phyloP scores from a whole-genome alignment of 2,888 invertebrate species.

The Sesamia inferens region DNA sequence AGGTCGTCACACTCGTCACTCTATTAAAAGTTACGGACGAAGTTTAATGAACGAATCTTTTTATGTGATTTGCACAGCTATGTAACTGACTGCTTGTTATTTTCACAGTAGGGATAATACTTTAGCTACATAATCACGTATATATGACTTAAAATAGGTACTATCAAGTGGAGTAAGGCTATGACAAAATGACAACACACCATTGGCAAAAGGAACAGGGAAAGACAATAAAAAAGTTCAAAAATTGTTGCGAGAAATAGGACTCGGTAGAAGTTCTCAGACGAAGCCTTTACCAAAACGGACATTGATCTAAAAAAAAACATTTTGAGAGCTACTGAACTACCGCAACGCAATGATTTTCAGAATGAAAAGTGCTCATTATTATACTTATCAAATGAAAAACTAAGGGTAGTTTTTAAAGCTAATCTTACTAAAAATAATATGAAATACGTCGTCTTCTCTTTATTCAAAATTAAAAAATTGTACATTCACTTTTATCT shows the following conservation, averaged over 20 bases:
- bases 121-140: not conserved
- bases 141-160: not conserved
- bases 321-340: not conserved
- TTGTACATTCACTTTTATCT: slow-evolving; percentile 31
- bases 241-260: not conserved
- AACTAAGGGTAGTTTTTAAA: not conserved
- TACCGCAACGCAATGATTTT: not conserved
- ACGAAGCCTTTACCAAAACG: not conserved
- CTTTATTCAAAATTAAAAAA: slow-evolving; percentile 18
- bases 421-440: not conserved
- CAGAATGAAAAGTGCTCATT: not conserved
- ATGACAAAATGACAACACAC: not conserved
- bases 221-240: not conserved
- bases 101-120: not conserved
- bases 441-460: slow-evolving; percentile 12
- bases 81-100: not conserved
- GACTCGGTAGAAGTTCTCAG: not conserved
- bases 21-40: not conserved
- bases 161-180: not conserved
- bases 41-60: not conserved
- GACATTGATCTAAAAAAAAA: not conserved
- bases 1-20: not conserved
- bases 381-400: not conserved
- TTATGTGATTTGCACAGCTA: not conserved
- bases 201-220: not conserved